Conservation (phyloP, 1,140 invertebrate species). For the Mercenaria mercenaria region DNA sequence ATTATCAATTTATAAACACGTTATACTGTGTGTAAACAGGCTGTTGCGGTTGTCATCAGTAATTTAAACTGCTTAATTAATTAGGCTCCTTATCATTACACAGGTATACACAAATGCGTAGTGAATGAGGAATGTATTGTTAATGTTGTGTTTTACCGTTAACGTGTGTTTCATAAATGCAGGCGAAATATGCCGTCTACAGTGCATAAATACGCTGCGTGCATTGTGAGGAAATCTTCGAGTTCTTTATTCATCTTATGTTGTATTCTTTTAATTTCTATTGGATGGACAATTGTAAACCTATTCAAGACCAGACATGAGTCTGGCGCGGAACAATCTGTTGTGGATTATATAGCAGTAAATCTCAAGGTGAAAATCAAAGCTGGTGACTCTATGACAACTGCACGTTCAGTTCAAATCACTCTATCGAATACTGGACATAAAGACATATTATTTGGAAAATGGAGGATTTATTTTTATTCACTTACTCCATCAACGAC, state of each 20-base stretch:
- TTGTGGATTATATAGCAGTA: slow-evolving; percentile 17
- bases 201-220: neutral
- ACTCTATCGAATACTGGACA: slow-evolving; percentile 75
- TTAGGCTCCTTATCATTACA: no score
- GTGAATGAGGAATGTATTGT: no score
- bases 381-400: slow-evolving; percentile 69
- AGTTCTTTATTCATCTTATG: neutral
- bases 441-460: slow-evolving; percentile 45
- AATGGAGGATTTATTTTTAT: slow-evolving; percentile 78
- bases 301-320: neutral
- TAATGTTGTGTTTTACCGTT: no score
- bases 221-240: neutral
- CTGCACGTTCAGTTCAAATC: slow-evolving; percentile 56
- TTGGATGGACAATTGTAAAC: neutral
- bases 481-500: slow-evolving; percentile 61
- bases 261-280: neutral
- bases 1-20: no score
- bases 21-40: no score
- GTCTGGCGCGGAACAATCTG: neutral
- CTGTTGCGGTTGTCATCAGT: no score
- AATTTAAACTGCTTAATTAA: no score
- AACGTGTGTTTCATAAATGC: no score
- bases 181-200: no score
- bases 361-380: slow-evolving; percentile 50
- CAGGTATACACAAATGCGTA: no score